These are phyloP conservation scores for Lates calcarifer DNA, from an alignment of 2,113 vertebrate genomes.

Conservation along the genomic window DNA sequence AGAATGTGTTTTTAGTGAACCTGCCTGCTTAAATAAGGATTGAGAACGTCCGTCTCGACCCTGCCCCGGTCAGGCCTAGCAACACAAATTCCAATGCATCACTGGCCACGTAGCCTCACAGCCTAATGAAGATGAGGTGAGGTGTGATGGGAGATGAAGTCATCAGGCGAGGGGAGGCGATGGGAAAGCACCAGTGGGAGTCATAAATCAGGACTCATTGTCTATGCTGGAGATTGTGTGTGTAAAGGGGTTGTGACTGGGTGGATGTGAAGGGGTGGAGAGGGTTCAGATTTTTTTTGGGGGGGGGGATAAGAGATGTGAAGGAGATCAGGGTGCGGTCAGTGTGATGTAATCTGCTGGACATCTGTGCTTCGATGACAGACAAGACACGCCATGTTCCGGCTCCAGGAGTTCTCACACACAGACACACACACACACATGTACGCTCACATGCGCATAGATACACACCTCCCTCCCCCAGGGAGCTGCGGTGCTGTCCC, in stretches of 20 bases:
- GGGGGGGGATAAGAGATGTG: conserved; percentile 49
- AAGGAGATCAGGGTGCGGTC: conserved; percentile 74
- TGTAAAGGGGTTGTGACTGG: conserved; percentile 52
- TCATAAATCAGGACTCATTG: conserved; percentile 71
- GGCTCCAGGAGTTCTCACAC: conserved; percentile 45
- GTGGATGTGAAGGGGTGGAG: conserved; percentile 42
- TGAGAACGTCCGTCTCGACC: conserved; percentile 44
- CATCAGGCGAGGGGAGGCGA: conserved; percentile 44
- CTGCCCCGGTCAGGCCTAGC: conserved; percentile 16
- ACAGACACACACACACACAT: conserved; percentile 8
- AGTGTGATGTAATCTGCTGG: conserved; percentile 79
- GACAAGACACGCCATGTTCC: conserved; percentile 70
- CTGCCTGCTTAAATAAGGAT: conserved; percentile 47
- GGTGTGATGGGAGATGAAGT: conserved; percentile 70
- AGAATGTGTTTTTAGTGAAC: conserved; percentile 50
- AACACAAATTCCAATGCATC: conserved; percentile 60
- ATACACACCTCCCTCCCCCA: conserved; percentile 48
- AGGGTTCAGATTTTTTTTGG: conserved; percentile 27
- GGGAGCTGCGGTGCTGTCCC: conserved; percentile 60
- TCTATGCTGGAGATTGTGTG: conserved; percentile 53
- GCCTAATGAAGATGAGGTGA: conserved; percentile 73
- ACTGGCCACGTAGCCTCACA: conserved; percentile 39
- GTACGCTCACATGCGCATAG: conserved; percentile 15
- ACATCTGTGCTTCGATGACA: conserved; percentile 81
- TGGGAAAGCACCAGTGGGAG: conserved; percentile 61